Base-by-base conservation (phyloP, 37 sponge, comb jelly and placozoan genomes). In the Theonella swinhoei region DNA sequence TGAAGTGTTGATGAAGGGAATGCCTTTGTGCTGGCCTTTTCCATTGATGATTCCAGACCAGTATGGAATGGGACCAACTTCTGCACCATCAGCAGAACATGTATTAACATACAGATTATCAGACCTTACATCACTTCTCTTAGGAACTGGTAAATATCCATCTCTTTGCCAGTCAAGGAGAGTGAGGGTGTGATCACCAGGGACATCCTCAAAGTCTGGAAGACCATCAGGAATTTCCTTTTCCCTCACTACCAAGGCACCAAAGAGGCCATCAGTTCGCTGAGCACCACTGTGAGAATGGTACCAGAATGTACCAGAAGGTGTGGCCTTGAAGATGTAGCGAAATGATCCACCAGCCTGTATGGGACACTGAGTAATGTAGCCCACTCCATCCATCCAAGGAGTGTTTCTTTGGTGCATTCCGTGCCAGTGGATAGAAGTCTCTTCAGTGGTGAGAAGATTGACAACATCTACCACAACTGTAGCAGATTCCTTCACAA, bases 41-140 rank as follows among this genome's bases (percentile, higher is more conserved):
- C 92, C 95, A 75, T 95, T 95, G 59, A 95, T 91, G n/a, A 95
- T 62, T 9, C 86, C 92, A 36, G 95, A 91, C 83, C 84, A 81
- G 39, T 82, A 95, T 20, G 87, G 86, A 24, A 76, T 28, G 37
- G 91, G 91, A 26, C 88, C 91, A 11, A 84, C 67, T 34, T 90
- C 88, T n/a, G 87, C 39, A 25, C 72, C 76, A 83, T 95, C 92
- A 39, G 81, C 0, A 23, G 74, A 72, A 9, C 24, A 9, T 36
- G 89, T 77, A 37, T 66, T 66, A 24, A 42, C 5, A 28, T 83
- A 74, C 14, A 67, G 58, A 17, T 7, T 47, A 14, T 47, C 14
- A 17, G 54, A 20, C 29, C 33, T 22, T 14, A 14, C 61, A 47
- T 77, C 38, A 0, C 35, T 36, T 22, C 42, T 64, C 4, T 36